Evolutionary conservation across 1,140 invertebrate species (phyloP).

Genomic region (Bombus polaris): DNA sequence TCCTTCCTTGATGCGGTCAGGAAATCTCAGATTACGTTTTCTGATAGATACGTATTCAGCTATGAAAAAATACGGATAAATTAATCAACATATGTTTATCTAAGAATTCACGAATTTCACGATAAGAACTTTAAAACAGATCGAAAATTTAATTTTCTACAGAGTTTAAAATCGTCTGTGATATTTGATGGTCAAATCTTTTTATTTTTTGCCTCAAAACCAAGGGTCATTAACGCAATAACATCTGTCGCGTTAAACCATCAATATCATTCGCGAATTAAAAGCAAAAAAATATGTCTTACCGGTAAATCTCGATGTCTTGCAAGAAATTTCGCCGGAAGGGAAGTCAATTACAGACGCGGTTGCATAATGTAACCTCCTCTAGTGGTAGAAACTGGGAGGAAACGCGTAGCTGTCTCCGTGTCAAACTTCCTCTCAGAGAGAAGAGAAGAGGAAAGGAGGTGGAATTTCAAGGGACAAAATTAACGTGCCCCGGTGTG

Average conservation of each 20-base stretch:
- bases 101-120: no score
- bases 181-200: no score
- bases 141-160: background rate
- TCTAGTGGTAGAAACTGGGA: background rate
- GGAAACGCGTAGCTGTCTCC: constrained; percentile 26
- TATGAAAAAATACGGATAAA: no score
- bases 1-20: no score
- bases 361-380: background rate
- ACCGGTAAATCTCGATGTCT: background rate
- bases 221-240: no score
- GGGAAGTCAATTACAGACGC: background rate
- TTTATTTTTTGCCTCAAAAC: background rate
- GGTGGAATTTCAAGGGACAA: constrained; percentile 54
- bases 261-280: no score
- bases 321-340: background rate
- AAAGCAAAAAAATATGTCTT: background rate
- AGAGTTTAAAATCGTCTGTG: background rate
- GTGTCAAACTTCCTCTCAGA: constrained; percentile 55
- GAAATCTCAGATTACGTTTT: no score
- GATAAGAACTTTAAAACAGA: no score
- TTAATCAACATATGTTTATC: no score
- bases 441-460: background rate
- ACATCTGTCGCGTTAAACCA: no score
- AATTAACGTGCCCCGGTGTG: constrained; percentile 51
- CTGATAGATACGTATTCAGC: no score